These are phyloP conservation scores for Phyllopteryx taeniolatus DNA, from an alignment of 2,113 vertebrate species.

Conservation along the genomic window DNA sequence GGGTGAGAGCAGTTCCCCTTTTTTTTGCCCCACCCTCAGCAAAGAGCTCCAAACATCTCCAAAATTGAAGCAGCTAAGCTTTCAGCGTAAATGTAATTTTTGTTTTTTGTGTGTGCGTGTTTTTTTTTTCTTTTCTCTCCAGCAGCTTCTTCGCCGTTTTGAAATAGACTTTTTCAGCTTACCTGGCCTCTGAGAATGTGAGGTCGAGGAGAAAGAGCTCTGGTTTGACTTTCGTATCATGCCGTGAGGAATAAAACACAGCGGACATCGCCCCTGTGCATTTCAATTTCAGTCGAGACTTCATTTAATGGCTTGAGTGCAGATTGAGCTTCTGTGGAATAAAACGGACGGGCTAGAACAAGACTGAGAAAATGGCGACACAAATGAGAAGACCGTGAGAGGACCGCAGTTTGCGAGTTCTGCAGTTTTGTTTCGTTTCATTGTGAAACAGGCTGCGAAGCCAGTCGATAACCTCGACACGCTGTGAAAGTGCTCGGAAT, in stretches of 20 bases:
- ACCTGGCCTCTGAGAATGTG: conserved; percentile 6
- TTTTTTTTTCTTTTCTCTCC: conserved; percentile 12
- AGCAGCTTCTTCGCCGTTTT: conserved; percentile 18
- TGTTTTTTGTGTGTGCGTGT: background rate
- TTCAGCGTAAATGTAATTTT: conserved; percentile 27
- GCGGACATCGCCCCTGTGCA: background rate
- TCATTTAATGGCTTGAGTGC: conserved; percentile 1
- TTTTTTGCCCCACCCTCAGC: conserved; percentile 8
- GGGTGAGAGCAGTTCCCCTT: conserved; percentile 13
- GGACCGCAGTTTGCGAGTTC: conserved; percentile 12
- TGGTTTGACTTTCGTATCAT: conserved; percentile 34
- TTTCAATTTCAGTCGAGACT: background rate
- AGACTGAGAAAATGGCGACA: conserved; percentile 8
- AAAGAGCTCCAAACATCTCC: conserved; percentile 13
- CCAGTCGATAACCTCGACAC: conserved; percentile 54
- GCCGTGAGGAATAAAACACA: conserved; percentile 8
- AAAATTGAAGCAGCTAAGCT: conserved; percentile 40
- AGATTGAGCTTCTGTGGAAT: background rate
- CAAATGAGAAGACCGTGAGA: conserved; percentile 5
- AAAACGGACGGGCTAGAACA: background rate
- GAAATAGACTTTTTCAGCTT: conserved; percentile 9
- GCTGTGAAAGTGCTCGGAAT: conserved; percentile 59
- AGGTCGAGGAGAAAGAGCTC: background rate
- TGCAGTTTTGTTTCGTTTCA: conserved; percentile 49
- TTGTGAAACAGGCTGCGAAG: conserved; percentile 55